Conservation (phyloP, 2,113 vertebrate species). For the Cervus canadensis region DNA sequence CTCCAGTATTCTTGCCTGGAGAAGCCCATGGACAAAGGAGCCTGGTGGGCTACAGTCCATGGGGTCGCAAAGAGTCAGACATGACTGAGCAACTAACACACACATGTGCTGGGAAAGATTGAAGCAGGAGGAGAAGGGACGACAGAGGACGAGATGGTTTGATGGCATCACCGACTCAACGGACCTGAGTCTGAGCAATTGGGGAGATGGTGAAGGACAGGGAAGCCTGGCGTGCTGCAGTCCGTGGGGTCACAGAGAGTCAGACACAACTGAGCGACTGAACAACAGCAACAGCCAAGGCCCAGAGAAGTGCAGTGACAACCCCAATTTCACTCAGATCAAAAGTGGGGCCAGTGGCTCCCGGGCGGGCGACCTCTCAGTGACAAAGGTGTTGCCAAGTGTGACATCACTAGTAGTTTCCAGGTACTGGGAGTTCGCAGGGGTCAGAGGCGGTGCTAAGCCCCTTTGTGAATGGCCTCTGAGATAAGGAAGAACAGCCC, state of each 20-base stretch:
- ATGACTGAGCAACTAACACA: accelerated
- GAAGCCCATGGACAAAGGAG: background rate
- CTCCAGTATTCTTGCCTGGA: background rate
- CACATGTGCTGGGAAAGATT: background rate
- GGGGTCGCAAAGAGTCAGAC: background rate
- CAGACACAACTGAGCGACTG: no score
- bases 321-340: background rate
- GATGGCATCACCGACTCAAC: background rate
- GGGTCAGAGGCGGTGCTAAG: background rate
- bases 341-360: no score
- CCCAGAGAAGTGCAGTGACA: background rate
- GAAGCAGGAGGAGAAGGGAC: background rate
- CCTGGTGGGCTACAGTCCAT: background rate
- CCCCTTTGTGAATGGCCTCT: background rate
- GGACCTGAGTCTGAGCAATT: background rate
- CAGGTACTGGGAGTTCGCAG: background rate
- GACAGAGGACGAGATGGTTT: background rate
- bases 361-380: accelerated
- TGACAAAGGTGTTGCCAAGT: no score
- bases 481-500: background rate
- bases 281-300: background rate
- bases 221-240: no score
- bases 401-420: background rate
- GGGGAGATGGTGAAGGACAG: no score
- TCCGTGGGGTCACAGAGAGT: no score